These are phyloP conservation scores for Trissolcus brochymenae DNA, from an alignment of 2,888 invertebrate species.

Conservation along the genomic window DNA sequence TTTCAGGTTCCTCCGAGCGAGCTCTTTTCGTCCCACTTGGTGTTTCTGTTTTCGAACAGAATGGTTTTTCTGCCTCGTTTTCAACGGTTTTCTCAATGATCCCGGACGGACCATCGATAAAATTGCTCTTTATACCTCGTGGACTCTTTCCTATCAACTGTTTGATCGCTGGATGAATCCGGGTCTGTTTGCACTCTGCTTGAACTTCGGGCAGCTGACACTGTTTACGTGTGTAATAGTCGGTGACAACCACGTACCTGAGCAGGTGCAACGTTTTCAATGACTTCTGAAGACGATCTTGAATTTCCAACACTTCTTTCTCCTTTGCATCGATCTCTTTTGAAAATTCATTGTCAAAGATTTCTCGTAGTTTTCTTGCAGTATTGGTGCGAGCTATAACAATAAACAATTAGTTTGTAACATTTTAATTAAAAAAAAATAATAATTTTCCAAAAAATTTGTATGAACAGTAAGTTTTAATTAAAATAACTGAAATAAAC, in stretches of 20 bases:
- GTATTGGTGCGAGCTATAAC: constrained; percentile 66
- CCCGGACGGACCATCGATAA: constrained; percentile 48
- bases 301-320: constrained; percentile 84
- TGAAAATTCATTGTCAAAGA: constrained; percentile 85
- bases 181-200: constrained; percentile 75
- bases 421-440: no score
- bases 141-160: constrained; percentile 81
- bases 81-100: constrained; percentile 52
- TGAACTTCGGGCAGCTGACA: constrained; percentile 73
- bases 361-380: constrained; percentile 78
- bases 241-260: constrained; percentile 79
- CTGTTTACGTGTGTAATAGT: constrained; percentile 80
- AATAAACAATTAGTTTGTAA: background rate
- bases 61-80: constrained; percentile 28
- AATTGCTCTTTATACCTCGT: constrained; percentile 43
- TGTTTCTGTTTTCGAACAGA: constrained; percentile 30
- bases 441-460: no score
- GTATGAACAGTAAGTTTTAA: no score
- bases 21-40: constrained; percentile 18
- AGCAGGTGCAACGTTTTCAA: constrained; percentile 80
- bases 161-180: constrained; percentile 87
- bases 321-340: constrained; percentile 83
- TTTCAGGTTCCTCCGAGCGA: constrained; percentile 9
- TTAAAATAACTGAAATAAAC: no score
- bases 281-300: constrained; percentile 80